Base-by-base conservation (phyloP, 2,888 invertebrate species). In the Scaptomyza flava region DNA sequence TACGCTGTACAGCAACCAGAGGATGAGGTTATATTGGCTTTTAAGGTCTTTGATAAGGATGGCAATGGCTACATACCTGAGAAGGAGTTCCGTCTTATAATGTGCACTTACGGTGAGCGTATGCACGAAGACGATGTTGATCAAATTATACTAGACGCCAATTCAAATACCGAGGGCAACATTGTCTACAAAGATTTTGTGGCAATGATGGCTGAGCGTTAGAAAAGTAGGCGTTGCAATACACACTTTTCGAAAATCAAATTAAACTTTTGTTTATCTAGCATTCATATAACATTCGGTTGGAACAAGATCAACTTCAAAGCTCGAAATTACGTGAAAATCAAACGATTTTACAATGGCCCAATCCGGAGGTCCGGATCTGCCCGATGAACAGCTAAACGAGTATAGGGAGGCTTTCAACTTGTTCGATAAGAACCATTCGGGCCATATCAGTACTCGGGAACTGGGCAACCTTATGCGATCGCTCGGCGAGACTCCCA, bases 331-430 rank as follows among this genome's bases (percentile, higher is more conserved):
- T 30, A 12, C 12, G 1, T 17, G 41, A 41, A 41, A 41, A 17
- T 41, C 33, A 30, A 23, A 45, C 27, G 1, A 45, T 56, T 11
- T 12, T 3, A 46, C 4, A 54, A 73, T 65, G 69, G 12, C 2
- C n/a, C 6, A n/a, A 3, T 17, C 17, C 3, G 17, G 17, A 17
- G 3, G 20, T n/a, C 9, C n/a, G 0, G 74, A 97, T 94, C 95
- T 98, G 92, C 98, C 98, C 92, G 98, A 98, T 93, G 98, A 98
- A 94, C 98, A 99, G 94, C 98, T 98, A 93, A 98, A 97, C 90
- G 99, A 99, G 94, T 99, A 99, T 96, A 99, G 98, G 94, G 99
- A 99, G 94, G 99, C 99, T 89, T 99, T 99, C 94, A 97, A 98
- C 93, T 95, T 99, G 92, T 99, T 99, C 94, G 99, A 99, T 94